Evolutionary conservation across 2,113 vertebrate genomes (phyloP).

Genomic region (Nothoprocta pentlandii): DNA sequence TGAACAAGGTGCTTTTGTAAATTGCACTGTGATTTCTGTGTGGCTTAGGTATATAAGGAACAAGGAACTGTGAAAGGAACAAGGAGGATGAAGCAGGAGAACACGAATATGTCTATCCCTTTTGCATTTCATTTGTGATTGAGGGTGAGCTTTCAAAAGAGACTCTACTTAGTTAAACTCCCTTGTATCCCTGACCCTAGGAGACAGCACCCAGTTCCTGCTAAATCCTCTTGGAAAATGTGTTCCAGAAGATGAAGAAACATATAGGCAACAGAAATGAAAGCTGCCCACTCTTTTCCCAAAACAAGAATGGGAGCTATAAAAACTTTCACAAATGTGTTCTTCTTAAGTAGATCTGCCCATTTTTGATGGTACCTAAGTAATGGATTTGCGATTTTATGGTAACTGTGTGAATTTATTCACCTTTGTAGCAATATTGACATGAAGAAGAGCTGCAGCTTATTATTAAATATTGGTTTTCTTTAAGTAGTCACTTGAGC

Average conservation of each 20-base stretch:
- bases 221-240: background rate
- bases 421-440: background rate
- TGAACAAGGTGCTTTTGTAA: background rate
- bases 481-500: background rate
- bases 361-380: background rate
- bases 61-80: background rate
- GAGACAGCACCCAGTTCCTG: background rate
- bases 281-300: background rate
- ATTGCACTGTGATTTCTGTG: background rate
- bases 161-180: background rate
- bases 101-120: background rate
- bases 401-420: background rate
- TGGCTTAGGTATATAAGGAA: background rate
- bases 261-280: background rate
- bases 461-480: background rate
- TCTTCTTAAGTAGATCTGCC: background rate
- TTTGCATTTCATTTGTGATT: background rate
- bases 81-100: background rate
- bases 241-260: background rate
- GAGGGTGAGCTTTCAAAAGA: background rate
- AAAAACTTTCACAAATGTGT: background rate
- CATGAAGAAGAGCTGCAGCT: background rate
- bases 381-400: background rate
- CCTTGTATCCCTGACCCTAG: background rate
- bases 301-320: background rate